Evolutionary conservation across 2,888 invertebrate species (phyloP), one percentile per base, ranked within the genome.

Genomic region (Ecliptopera silaceata): DNA sequence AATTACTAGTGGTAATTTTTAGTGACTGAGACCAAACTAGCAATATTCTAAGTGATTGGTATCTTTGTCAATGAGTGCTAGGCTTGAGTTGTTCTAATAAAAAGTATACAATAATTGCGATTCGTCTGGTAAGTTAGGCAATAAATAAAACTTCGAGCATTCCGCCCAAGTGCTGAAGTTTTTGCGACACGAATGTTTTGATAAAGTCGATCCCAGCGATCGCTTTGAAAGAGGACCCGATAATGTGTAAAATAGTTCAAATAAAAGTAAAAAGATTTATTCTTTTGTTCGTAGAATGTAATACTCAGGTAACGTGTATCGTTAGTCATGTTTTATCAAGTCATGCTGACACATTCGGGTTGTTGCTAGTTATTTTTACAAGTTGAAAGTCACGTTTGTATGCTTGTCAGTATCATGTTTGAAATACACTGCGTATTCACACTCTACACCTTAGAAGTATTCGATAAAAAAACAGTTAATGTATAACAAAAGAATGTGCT

Each of bases 131-230:
- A 64, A 66, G 59, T 64, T 61, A 18, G 26, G 57, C 48, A 47
- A 59, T 64, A 64, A 63, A 66, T 61, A 64, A 58, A 66, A 59
- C 56, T 66, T 57, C 36, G 31, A 49, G 36, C 50, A 43, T 63
- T 55, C 62, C 55, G 38, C 54, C 36, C 41, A 49, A 60, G 60
- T 51, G 54, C 51, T 59, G 44, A 61, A 64, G 57, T 63, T 61
- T 61, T 42, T 56, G 52, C 50, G 44, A 50, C 57, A 31, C 36
- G 53, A 54, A 55, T 55, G 43, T 55, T 63, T 66, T 61, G 59
- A 61, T 66, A 54, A 48, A 60, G 62, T 56, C n/a, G n/a, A n/a
- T n/a, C n/a, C 62, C 59, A 57, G 48, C 56, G 26, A 56, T 59
- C 53, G 49, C 45, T 47, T 44, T 51, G 22, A 51, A 57, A 46